Evolutionary conservation across 2,113 vertebrate species (phyloP).

Genomic region (Isurus oxyrinchus): DNA sequence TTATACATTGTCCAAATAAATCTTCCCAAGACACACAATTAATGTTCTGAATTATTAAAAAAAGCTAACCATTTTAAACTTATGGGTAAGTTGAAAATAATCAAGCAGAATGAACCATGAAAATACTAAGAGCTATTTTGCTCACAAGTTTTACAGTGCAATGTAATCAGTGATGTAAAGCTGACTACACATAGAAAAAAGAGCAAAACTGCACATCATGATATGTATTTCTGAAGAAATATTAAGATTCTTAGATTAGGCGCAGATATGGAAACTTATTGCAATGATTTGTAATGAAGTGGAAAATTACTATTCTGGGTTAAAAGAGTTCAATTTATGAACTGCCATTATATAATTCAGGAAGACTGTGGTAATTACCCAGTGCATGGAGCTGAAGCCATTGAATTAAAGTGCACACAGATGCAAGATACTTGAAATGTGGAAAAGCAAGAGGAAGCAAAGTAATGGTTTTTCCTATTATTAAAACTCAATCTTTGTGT

Average conservation of each 20-base stretch:
- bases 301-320: constrained; percentile 32
- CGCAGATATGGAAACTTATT: constrained; percentile 20
- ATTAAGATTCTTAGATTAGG: not conserved
- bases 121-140: not conserved
- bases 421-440: constrained; percentile 30
- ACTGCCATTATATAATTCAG: constrained; percentile 36
- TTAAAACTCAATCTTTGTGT: constrained; percentile 33
- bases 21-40: not conserved
- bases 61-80: not conserved
- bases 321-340: constrained; percentile 37
- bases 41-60: not conserved
- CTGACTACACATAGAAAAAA: not conserved
- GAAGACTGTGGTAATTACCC: constrained; percentile 22
- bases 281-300: constrained; percentile 24
- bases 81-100: not conserved
- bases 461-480: constrained; percentile 37
- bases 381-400: constrained; percentile 15
- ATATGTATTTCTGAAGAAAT: not conserved
- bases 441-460: constrained; percentile 32
- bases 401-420: constrained; percentile 24
- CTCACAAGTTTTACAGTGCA: not conserved
- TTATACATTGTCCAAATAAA: not conserved
- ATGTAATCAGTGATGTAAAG: not conserved
- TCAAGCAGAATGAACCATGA: not conserved
- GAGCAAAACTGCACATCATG: not conserved